A percentile compares a stretch with the other conserved stretches of the same genome.
phyloP scores from a whole-genome alignment of 2,888 invertebrate genomes.

The Metellina segmentata region DNA sequence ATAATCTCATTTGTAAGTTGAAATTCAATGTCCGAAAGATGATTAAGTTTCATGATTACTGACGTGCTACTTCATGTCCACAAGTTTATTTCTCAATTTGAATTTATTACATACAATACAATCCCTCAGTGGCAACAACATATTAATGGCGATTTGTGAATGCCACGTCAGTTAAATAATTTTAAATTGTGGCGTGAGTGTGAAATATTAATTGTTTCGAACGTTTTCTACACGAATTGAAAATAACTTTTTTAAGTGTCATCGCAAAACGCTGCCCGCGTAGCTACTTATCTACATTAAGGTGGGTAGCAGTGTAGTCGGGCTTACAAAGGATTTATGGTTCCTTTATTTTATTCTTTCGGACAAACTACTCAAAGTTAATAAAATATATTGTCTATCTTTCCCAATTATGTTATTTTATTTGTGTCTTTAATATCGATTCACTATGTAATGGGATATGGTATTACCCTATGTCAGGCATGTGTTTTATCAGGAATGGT shows the following conservation, averaged over 20 bases:
- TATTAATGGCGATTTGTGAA: slow-evolving; percentile 39
- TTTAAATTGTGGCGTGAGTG: not conserved
- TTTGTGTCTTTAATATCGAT: slow-evolving; percentile 48
- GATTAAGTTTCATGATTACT: no score
- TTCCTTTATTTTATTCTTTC: slow-evolving; percentile 12
- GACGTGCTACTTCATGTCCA: no score
- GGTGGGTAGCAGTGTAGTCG: slow-evolving; percentile 61
- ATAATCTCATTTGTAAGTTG: no score
- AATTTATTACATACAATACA: not conserved
- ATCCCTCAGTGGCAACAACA: slow-evolving; percentile 12
- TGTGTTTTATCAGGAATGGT: no score
- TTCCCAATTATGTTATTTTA: slow-evolving; percentile 45
- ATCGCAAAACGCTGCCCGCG: not conserved
- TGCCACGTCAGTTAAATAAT: slow-evolving; percentile 67
- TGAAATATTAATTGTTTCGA: not conserved
- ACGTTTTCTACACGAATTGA: not conserved
- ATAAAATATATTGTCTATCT: slow-evolving; percentile 34
- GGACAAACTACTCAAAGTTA: slow-evolving; percentile 6
- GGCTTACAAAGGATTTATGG: slow-evolving; percentile 42
- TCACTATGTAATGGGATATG: not conserved
- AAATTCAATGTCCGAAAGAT: no score
- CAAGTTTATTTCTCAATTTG: not conserved
- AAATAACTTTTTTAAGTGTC: not conserved
- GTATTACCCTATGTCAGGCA: not conserved
- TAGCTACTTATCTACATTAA: slow-evolving; percentile 52